Evolutionary conservation across 2,888 invertebrate genomes (phyloP).

Genomic region (Parapristionchus giblindavisi): DNA sequence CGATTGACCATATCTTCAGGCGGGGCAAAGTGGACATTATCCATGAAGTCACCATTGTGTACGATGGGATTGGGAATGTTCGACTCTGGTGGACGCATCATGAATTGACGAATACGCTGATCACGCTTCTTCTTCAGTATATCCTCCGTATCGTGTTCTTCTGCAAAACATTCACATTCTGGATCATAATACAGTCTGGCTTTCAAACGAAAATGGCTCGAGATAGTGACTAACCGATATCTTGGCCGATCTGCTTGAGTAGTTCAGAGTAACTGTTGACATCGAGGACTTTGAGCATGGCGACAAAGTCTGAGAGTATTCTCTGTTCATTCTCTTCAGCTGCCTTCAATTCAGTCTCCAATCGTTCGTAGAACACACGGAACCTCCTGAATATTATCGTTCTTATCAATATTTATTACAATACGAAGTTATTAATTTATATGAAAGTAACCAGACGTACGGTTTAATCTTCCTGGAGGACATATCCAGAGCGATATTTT

Average conservation of each 20-base stretch:
- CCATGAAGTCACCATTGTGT: not conserved
- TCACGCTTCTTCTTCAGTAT: not conserved
- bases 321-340: conserved; percentile 14
- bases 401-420: too few relatives aligned
- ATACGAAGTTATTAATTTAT: too few relatives aligned
- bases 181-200: not conserved
- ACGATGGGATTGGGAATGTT: too few relatives aligned
- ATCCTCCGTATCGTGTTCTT: conserved; percentile 10
- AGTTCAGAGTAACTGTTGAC: not conserved
- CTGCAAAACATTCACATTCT: not conserved
- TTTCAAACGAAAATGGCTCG: not conserved
- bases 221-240: conserved; percentile 16
- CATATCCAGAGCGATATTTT: too few relatives aligned
- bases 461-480: too few relatives aligned
- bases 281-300: not conserved
- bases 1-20: not conserved
- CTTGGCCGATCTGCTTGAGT: not conserved
- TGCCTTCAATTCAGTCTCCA: conserved; percentile 2
- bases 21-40: not conserved
- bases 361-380: not conserved
- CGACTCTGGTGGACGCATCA: not conserved
- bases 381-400: not conserved
- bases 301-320: conserved; percentile 5
- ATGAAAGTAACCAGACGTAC: too few relatives aligned
- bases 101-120: conserved; percentile 12